Evolutionary conservation across 1,140 invertebrate species (phyloP).

Genomic region (Drosophila auraria): DNA sequence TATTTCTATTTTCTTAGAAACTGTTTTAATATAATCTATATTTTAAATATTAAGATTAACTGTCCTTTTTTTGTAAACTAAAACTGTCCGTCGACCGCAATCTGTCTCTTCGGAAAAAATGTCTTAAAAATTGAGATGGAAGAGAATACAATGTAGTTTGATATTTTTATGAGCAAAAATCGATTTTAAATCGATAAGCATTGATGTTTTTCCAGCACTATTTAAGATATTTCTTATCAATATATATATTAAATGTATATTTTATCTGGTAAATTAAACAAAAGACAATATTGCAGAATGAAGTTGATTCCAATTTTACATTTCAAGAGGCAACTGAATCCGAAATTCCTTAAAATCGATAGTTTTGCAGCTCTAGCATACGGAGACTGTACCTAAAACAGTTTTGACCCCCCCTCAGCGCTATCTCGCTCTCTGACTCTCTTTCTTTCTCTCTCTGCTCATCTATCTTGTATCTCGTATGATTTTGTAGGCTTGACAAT

Average conservation of each 20-base stretch:
- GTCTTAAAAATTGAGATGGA: no score
- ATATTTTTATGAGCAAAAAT: neutral
- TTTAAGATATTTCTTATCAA: no score
- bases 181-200: neutral
- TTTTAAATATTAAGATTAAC: no score
- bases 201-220: neutral
- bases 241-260: no score
- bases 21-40: no score
- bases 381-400: constrained; percentile 7
- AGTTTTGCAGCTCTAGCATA: constrained; percentile 34
- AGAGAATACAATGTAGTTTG: neutral
- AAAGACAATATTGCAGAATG: no score
- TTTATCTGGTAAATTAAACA: no score
- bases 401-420: constrained; percentile 26
- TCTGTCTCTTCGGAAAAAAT: no score
- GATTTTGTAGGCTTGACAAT: constrained; percentile 85
- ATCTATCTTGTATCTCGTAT: constrained; percentile 74
- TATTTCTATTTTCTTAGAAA: no score
- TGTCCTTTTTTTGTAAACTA: no score
- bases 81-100: no score
- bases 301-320: neutral
- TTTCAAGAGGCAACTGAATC: neutral
- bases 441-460: constrained; percentile 52
- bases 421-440: constrained; percentile 41
- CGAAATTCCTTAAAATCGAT: neutral